These are phyloP conservation scores for Frieseomelitta varia DNA, from an alignment of 1,140 invertebrate genomes.

Conservation along the genomic window DNA sequence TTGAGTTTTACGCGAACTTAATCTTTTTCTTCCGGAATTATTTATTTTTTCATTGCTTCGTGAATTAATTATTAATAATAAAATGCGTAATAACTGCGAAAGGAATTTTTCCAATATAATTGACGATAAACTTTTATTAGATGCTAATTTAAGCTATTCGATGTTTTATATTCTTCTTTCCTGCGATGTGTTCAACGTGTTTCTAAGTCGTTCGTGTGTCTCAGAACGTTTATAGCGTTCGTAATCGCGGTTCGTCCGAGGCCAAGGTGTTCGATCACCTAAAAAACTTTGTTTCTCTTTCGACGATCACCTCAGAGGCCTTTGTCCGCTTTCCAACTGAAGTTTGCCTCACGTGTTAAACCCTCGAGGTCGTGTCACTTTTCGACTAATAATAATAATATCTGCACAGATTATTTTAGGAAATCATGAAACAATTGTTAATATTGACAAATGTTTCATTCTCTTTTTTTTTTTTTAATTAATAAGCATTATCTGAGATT, in stretches of 20 bases:
- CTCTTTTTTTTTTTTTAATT: no score
- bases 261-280: not conserved
- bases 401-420: no score
- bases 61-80: no score
- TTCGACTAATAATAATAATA: not conserved
- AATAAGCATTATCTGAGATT: not conserved
- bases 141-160: no score
- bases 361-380: not conserved
- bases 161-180: not conserved
- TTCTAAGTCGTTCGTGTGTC: not conserved
- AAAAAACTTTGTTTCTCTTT: slow-evolving; percentile 16
- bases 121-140: no score
- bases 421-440: not conserved
- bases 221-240: not conserved
- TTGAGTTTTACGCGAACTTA: no score
- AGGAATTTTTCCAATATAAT: no score
- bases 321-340: not conserved
- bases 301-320: not conserved
- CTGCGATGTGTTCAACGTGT: not conserved
- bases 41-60: no score
- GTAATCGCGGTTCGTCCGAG: slow-evolving; percentile 2
- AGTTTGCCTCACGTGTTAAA: not conserved
- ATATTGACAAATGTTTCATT: not conserved
- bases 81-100: no score
- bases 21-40: no score